Evolutionary conservation across 2,113 vertebrate species (phyloP), one percentile per base, ranked within the genome.

Genomic region (Puntigrus tetrazona): DNA sequence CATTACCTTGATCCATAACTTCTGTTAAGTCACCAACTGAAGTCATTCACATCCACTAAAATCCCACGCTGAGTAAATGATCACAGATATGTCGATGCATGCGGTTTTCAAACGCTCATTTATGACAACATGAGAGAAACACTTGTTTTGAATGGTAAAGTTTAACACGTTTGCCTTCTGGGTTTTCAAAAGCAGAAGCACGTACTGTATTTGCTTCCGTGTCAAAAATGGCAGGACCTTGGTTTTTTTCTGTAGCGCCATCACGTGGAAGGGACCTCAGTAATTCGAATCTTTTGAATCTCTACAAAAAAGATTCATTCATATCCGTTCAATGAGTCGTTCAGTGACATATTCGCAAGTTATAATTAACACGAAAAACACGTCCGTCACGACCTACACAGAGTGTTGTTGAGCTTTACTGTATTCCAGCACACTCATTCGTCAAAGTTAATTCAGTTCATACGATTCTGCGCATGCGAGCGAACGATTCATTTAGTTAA

Each of bases 1-100:
- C 3, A 7, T 87, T 90, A 93, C 93, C 93, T 92, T 90, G 90
- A 75, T 88, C 78, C 91, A 92, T 91, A 14, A 8, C 82, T 63
- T 25, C 0, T 36, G 59, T 14, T 61, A 18, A 0, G 55, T 63
- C n/a, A 61, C 4, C 14, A 78, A 22, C 13, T 78, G 3, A 38
- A 27, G 52, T 41, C 4, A 59, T 36, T 78, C 34, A 78, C 43
- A 16, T 78, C 55, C 34, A 27, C 4, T 9, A 22, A 38, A 36
- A 11, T 27, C 16, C 25, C 43, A 31, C 25, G 43, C 13, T 20
- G 31, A 50, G 47, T 8, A 57, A 77, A 57, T 25, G 1, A 69
- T 38, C 65, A 38, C 20, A 2, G 59, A 14, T 67, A 29, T 67
- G 16, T 7, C 63, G 16, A 29, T 29, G 27, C 27, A 13, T 13